Percentiles rank a stretch among this genome's conserved stretches.
Evolutionary conservation across 2,797 vertebrate species (phyloP).

Genomic region (Neoniphon sammara): DNA sequence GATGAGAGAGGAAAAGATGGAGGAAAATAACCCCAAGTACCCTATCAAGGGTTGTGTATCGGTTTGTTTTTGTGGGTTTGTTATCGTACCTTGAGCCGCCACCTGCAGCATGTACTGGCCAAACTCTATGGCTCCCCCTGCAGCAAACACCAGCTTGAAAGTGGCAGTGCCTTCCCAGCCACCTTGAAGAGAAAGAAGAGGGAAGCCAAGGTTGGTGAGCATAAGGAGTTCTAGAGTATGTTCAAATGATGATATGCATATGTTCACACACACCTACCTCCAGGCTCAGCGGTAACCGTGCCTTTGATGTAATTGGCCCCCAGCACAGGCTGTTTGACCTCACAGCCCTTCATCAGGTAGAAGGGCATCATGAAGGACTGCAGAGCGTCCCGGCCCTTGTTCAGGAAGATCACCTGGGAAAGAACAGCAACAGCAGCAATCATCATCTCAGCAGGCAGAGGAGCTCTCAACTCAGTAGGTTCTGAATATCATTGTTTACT

Average conservation of each 20-base stretch:
- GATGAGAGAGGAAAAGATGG: neutral
- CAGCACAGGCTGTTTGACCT: constrained; percentile 96
- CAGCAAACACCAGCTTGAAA: constrained; percentile 90
- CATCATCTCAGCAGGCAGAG: neutral
- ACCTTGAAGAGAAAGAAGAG: constrained; percentile 75
- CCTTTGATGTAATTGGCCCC: constrained; percentile 98
- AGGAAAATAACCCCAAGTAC: neutral
- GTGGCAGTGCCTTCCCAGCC: constrained; percentile 93
- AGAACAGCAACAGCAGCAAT: neutral
- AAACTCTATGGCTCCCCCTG: constrained; percentile 97
- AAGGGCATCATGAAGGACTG: constrained; percentile 99
- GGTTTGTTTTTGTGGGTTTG: neutral
- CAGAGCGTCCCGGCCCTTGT: constrained; percentile 91
- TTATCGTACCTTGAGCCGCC: constrained; percentile 90
- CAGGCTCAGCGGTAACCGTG: constrained; percentile 88
- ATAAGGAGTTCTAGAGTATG: too few species aligned
- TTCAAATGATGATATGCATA: neutral
- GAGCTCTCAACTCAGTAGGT: neutral
- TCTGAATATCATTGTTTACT: neutral
- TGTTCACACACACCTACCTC: constrained; percentile 80
- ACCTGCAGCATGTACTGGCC: constrained; percentile 95
- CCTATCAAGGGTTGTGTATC: neutral
- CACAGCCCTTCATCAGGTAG: constrained; percentile 95
- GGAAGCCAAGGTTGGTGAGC: neutral
- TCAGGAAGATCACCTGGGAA: constrained; percentile 92